A percentile compares a stretch with the other conserved stretches of the same genome.
Evolutionary conservation across 1,140 invertebrate genomes (phyloP).

Genomic region (Leptopilina clavipes): DNA sequence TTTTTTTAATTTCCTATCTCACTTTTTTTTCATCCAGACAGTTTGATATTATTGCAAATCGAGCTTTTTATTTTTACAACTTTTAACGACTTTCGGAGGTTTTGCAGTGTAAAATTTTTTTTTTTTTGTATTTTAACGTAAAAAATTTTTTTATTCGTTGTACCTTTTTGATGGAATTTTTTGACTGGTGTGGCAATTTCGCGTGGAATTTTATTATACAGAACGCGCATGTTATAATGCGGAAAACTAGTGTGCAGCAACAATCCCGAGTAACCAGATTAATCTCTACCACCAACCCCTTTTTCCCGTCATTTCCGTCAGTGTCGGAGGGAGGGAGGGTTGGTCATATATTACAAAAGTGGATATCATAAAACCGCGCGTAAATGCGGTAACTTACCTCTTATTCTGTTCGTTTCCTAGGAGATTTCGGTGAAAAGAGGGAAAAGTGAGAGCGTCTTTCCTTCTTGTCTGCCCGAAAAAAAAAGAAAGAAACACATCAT

Average conservation of each 20-base stretch:
- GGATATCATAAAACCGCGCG: constrained; percentile 29
- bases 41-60: no score
- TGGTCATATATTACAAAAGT: constrained; percentile 35
- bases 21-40: no score
- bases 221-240: not conserved
- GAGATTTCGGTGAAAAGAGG: constrained; percentile 2
- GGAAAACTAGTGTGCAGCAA: constrained; percentile 19
- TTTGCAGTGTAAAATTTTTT: no score
- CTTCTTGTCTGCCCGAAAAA: constrained; percentile 25
- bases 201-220: not conserved
- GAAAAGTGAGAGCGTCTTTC: not conserved
- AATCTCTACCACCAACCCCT: constrained; percentile 55
- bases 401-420: constrained; percentile 28
- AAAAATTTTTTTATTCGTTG: no score
- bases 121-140: not conserved
- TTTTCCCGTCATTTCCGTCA: constrained; percentile 37
- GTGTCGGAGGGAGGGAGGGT: not conserved
- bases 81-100: no score
- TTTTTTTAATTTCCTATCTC: no score
- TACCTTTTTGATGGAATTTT: not conserved
- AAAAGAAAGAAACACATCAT: constrained; percentile 21
- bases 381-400: constrained; percentile 30
- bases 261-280: constrained; percentile 54
- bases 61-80: no score
- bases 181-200: not conserved